Base-by-base conservation (phyloP, 2,888 invertebrate genomes). In the Eilema depressum region DNA sequence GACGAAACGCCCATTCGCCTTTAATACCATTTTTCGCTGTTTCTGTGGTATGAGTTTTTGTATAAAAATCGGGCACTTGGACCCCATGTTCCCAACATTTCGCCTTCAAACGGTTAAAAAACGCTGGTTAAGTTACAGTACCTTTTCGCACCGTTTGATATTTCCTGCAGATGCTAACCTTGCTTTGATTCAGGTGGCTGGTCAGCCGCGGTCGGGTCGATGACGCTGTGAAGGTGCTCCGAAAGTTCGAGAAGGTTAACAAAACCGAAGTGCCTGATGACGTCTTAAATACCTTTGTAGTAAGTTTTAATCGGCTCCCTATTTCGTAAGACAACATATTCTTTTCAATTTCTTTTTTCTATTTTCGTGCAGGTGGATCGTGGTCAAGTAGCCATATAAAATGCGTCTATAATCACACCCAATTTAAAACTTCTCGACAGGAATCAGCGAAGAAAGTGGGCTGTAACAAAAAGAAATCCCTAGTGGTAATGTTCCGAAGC, bases 221-320 rank as follows among this genome's bases (percentile, higher is more conserved):
- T n/a, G 83, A 85, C 74, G 92, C 92, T 3, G 86, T 91, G 0
- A 80, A 78, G 17, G 85, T 91, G 17, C 77, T 93, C 33, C 87
- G 81, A 57, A 87, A 80, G 53, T 91, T 92, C 63, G 92, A 92
- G 74, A 89, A 80, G 67, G 78, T 93, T 0, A 93, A 93, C 72
- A 85, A 85, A 47, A 86, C 76, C 4, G 84, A 87, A 73, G 89
- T 92, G 68, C 90, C 92, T 0, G 84, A 89, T 28, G 81, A 87
- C 41, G 81, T 90, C 0, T 78, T 91, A 76, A 83, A 88, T 12
- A 87, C 89, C 64, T 93, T 92, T 76, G 76, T 91, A 63, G 92
- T 92, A 79, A 87, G 90, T 87, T 5, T n/a, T 3, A 25, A 11
- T 25, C 4, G 41, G 12, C 2, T 11, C 33, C 12, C 33, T 17